A percentile compares a stretch with the other conserved stretches of the same genome.
These are phyloP conservation scores for Chaetogeoica ovagalla DNA, from an alignment of 2,888 invertebrate species.

Conservation along the genomic window DNA sequence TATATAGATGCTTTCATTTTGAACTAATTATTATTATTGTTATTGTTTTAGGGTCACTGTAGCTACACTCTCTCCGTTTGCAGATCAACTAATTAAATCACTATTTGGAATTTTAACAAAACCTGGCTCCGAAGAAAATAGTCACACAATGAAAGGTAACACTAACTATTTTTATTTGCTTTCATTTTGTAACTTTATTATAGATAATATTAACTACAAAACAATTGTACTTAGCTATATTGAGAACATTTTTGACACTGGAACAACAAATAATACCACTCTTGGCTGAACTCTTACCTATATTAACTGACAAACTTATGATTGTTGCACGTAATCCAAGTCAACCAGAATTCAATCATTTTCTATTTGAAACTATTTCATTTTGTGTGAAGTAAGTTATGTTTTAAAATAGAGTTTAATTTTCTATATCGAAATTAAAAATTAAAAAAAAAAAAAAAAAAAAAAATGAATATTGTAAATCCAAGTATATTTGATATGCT, in stretches of 20 bases:
- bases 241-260: constrained; percentile 80
- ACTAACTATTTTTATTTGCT: constrained; percentile 15
- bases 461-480: not conserved
- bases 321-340: constrained; percentile 90
- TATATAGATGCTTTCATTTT: constrained; percentile 2
- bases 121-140: constrained; percentile 85
- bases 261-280: constrained; percentile 80
- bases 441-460: constrained; percentile 27
- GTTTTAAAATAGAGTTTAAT: not conserved
- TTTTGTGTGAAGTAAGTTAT: constrained; percentile 76
- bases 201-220: constrained; percentile 16
- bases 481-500: not conserved
- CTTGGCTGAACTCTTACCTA: constrained; percentile 78
- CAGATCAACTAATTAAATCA: constrained; percentile 71
- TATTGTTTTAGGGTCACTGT: constrained; percentile 57
- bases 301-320: constrained; percentile 80
- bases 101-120: constrained; percentile 76
- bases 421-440: not conserved
- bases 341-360: constrained; percentile 98
- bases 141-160: constrained; percentile 93
- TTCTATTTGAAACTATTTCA: constrained; percentile 92
- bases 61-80: constrained; percentile 69
- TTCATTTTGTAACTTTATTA: constrained; percentile 43
- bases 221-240: constrained; percentile 71
- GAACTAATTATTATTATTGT: not conserved